These are phyloP conservation scores for Pocillopora grandis DNA, from an alignment of 92 coral and sea anemone species.

Conservation along the genomic window DNA sequence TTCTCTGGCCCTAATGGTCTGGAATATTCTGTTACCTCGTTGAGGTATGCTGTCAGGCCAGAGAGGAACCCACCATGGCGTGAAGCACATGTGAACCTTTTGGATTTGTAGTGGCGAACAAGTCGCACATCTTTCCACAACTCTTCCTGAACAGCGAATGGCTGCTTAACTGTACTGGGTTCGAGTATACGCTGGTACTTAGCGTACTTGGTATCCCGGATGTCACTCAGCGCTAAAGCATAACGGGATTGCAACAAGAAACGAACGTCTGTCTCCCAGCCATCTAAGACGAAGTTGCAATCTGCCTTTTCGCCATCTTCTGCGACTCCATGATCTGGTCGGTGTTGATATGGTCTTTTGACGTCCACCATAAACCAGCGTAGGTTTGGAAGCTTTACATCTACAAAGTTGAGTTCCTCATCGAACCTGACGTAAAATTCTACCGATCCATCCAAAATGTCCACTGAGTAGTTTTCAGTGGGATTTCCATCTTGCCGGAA, in stretches of 20 bases:
- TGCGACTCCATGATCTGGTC: slow-evolving; percentile 7
- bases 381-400: slow-evolving; percentile 67
- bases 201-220: slow-evolving; percentile 71
- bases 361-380: slow-evolving; percentile 94
- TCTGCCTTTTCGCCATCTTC: not conserved
- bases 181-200: slow-evolving; percentile 44
- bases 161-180: not conserved
- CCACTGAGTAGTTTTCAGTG: slow-evolving; percentile 45
- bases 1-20: slow-evolving; percentile 45
- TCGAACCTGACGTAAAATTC: slow-evolving; percentile 67
- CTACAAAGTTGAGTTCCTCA: slow-evolving; percentile 44
- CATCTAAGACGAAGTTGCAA: slow-evolving; percentile 54
- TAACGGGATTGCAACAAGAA: slow-evolving; percentile 86
- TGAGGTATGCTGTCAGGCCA: slow-evolving; percentile 44
- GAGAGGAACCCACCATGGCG: not conserved
- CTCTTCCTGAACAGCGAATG: slow-evolving; percentile 66
- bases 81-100: slow-evolving; percentile 24
- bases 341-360: slow-evolving; percentile 76
- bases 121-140: slow-evolving; percentile 82
- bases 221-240: slow-evolving; percentile 56
- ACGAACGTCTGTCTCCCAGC: slow-evolving; percentile 84
- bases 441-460: slow-evolving; percentile 46
- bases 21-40: slow-evolving; percentile 82
- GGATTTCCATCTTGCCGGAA: slow-evolving; percentile 34
- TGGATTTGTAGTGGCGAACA: slow-evolving; percentile 68